Conservation (phyloP, 2,797 vertebrate species). For the Botia almorhae region DNA sequence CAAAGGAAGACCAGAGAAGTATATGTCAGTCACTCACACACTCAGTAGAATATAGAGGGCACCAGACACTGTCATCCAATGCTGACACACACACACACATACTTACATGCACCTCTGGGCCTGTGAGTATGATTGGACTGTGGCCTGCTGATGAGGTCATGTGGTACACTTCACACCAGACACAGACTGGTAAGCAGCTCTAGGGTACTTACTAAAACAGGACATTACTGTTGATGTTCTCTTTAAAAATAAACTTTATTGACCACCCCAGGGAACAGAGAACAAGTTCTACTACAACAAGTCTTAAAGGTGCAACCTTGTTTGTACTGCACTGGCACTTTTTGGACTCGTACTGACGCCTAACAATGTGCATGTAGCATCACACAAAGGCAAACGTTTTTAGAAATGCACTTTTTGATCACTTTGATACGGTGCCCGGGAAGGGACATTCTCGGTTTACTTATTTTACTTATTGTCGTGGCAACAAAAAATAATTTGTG, state of each 20-base stretch:
- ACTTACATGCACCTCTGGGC: conserved; percentile 2
- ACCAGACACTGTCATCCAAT: background rate
- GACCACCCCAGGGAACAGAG: background rate
- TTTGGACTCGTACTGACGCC: no score
- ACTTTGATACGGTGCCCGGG: no score
- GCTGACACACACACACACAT: conserved; percentile 9
- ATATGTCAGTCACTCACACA: conserved; percentile 2
- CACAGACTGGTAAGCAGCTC: conserved; percentile 22
- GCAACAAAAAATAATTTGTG: no score
- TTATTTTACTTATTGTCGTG: no score
- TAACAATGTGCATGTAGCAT: no score
- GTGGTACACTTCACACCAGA: conserved; percentile 16
- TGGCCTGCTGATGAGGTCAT: conserved; percentile 43
- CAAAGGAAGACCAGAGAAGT: conserved; percentile 3
- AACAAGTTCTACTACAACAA: conserved; percentile 5
- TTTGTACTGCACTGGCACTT: no score
- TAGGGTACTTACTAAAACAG: conserved; percentile 36
- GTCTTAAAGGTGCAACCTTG: no score
- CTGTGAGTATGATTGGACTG: conserved; percentile 31
- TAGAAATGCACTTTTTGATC: no score
- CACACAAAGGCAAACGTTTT: no score
- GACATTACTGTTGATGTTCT: conserved; percentile 36
- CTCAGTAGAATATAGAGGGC: background rate
- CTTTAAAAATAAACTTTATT: conserved; percentile 3
- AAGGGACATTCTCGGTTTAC: no score